Percentiles rank a stretch among this genome's conserved stretches.
These are phyloP conservation scores for Enteromius radiatus DNA, from an alignment of 2,797 vertebrate genomes.

Conservation along the genomic window DNA sequence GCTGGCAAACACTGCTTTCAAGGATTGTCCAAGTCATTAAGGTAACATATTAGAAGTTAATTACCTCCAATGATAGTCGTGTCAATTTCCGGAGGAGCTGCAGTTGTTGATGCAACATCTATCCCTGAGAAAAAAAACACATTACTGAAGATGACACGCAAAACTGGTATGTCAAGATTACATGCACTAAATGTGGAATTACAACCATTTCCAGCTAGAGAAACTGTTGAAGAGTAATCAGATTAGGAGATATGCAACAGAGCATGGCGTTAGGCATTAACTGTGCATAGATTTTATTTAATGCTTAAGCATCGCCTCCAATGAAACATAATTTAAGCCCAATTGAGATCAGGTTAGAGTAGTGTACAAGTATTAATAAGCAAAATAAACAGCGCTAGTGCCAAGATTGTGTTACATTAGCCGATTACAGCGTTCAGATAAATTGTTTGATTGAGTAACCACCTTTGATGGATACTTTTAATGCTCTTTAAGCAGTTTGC, in stretches of 20 bases:
- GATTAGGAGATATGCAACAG: slow-evolving; percentile 62
- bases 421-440: neutral
- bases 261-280: neutral
- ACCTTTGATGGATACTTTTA: neutral
- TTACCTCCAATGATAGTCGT: slow-evolving; percentile 72
- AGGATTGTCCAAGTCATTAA: neutral
- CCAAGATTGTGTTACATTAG: neutral
- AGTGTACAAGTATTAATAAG: neutral
- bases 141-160: slow-evolving; percentile 44
- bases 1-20: neutral
- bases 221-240: slow-evolving; percentile 64
- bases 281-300: neutral
- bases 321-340: neutral
- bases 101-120: slow-evolving; percentile 44
- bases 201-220: slow-evolving; percentile 41
- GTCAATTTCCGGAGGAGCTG: neutral
- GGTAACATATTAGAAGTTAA: neutral
- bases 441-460: neutral
- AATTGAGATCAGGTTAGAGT: neutral
- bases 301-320: neutral
- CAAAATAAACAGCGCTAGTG: neutral
- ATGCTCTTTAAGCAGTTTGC: neutral
- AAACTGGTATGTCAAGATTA: slow-evolving; percentile 25
- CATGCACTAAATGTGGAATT: slow-evolving; percentile 51
- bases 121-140: slow-evolving; percentile 55